Evolutionary conservation across 64 coral and sea anemone genomes (phyloP).

Genomic region (Pocillopora verrucosa): DNA sequence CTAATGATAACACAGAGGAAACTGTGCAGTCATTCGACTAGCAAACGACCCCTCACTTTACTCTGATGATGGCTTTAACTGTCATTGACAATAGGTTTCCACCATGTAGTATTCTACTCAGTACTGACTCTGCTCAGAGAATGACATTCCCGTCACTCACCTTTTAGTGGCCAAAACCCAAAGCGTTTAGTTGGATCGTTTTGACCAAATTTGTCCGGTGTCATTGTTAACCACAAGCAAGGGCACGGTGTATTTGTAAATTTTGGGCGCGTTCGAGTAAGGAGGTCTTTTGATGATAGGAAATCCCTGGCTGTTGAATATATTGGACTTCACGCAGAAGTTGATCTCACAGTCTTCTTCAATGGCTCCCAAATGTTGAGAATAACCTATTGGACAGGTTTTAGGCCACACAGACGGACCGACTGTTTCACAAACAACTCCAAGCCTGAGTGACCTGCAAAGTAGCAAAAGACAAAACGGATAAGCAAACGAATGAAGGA

Average conservation of each 20-base stretch:
- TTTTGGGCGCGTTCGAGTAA: conserved; percentile 47
- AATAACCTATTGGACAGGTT: conserved; percentile 77
- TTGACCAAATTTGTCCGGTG: conserved; percentile 59
- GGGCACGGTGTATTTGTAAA: conserved; percentile 69
- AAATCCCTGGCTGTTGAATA: conserved; percentile 52
- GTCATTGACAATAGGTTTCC: too few species aligned
- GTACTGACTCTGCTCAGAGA: background rate
- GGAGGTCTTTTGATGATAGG: conserved; percentile 79
- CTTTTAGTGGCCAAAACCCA: conserved; percentile 63
- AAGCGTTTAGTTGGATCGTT: conserved; percentile 12
- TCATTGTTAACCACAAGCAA: conserved; percentile 74
- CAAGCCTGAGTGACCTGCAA: conserved; percentile 25
- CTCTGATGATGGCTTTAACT: background rate
- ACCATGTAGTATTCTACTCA: background rate
- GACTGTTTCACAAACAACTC: conserved; percentile 1
- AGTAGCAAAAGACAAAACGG: background rate
- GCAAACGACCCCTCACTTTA: background rate
- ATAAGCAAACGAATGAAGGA: too few species aligned
- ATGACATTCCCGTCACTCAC: conserved; percentile 18
- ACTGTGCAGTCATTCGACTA: too few species aligned
- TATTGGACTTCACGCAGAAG: conserved; percentile 75
- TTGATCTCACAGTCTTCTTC: conserved; percentile 88
- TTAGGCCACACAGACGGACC: conserved; percentile 76
- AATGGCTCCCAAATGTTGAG: conserved; percentile 80
- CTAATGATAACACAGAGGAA: too few species aligned